Base-by-base conservation (phyloP, 2,113 vertebrate species). In the Recurvirostra avosetta region DNA sequence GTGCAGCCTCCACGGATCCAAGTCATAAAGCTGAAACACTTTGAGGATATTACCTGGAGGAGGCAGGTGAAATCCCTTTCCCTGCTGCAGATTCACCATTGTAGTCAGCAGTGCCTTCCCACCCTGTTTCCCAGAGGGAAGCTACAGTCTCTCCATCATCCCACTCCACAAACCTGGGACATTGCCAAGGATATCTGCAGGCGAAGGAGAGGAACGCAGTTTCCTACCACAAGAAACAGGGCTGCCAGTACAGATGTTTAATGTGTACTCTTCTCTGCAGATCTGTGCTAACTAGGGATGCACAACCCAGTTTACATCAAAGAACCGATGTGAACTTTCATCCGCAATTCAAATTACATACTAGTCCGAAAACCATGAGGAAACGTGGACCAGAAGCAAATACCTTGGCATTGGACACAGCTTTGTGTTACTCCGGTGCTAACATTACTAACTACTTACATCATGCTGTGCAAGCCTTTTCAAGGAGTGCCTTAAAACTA, bases 161-260 rank as follows among this genome's bases (percentile, higher is more conserved):
- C 63, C 52, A n/a, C 21, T 40, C 67, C 59, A 74, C 47, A 84
- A 91, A 93, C 50, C 43, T 96, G 92, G 88, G 72, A 86, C 17
- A 29, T 29, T 74, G 79, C 75, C 88, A 97, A 86, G 49, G 65
- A 45, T 63, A 61, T 74, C 59, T 95, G 41, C 63, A 84, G 75
- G 72, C 95, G 83, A 85, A 93, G 58, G 50, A 86, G 29, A 38
- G 36, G 67, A 94, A 87, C 2, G 0, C 22, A 40, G 18, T 59
- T 80, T 94, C 86, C 83, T 86, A 66, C 79, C 88, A 78, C 82
- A 93, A 95, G 67, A 90, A 83, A 92, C 58, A 62, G 73, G 79
- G 32, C 41, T 86, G 73, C 77, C 11, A 8, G 16, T 83, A 55
- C 92, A 93, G 94, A 86, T 92, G 86, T 86, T 94, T 52, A 67